Evolutionary conservation across 2,113 vertebrate species (phyloP), one percentile per base, ranked within the genome.

Genomic region (Platysternon megacephalum): DNA sequence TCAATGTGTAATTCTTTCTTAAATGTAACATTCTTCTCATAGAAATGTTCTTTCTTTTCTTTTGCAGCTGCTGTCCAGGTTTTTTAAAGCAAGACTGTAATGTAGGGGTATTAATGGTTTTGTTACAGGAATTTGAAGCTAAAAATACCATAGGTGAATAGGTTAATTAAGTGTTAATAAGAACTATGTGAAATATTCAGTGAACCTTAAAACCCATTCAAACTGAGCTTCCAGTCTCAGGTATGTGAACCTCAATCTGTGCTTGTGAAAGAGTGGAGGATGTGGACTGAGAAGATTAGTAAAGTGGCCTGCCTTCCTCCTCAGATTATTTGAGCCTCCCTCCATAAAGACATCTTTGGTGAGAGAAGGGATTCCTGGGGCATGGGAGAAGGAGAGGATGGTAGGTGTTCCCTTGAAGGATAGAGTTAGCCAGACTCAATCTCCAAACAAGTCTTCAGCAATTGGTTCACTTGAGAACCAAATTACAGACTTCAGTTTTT

Each of bases 1-100:
- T 94, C 82, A 35, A 32, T 58, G 48, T 72, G 79, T 6, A 81
- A 11, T 24, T 94, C 13, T 87, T 49, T n/a, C 84, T 95, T 49
- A 84, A 79, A 28, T 8, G 52, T 82, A n/a, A 58, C 84, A 3
- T 29, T 93, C 29, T 92, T 89, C 53, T 89, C 35, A 42, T 35
- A 24, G 55, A 42, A 3, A 3, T 61, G 35, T 84, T 1, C 51
- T 52, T 85, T 46, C 44, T 56, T 1, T 35, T 42, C 85, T 74
- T 91, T 39, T n/a, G 8, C 46, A n/a, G 32, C 16, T 84, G 28
- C 61, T 84, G 87, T 91, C 81, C 42, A 79, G 28, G 51, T 10
- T 48, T 93, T 87, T 91, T 80, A 22, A 88, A 52, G 58, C 6
- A 21, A 49, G 4, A 81, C 42, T 21, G 0, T 68, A 29, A 14